Evolutionary conservation across 2,797 vertebrate genomes (phyloP), one percentile per base, ranked within the genome.

Genomic region (Melanotaenia parkinsoni): DNA sequence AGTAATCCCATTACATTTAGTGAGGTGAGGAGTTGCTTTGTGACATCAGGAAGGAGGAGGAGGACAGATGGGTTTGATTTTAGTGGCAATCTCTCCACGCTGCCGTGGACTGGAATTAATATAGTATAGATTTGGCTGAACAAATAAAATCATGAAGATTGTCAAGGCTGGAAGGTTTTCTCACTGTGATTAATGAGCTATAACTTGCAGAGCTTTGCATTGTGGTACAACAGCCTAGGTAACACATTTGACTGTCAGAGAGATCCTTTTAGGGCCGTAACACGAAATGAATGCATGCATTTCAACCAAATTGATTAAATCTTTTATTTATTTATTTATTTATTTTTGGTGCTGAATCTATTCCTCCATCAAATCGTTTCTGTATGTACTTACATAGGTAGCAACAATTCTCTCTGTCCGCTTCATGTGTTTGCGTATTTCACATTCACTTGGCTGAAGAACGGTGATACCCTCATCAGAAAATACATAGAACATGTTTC

Each of bases 401-500:
- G 95, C 92, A 74, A 96, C 92, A 63, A 98, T 96, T 92, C 95
- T 96, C 88, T 99, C 97, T 0, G 91, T 94, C 0, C 93, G 92
- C 82, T 93, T 95, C 89, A 99, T 96, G 78, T 95, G 96, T 78
- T 96, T 93, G 66, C 92, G 96, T 74, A 98, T 97, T 92, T 99
- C 97, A 87, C 98, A 99, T 78, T 97, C 96, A 0, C 83, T 89
- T 0, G 98, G 97, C 87, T 98, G 97, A 54, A 99, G 93, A 72
- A 96, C 87, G 2, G 94, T 94, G 88, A 99, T 94, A 67, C 98
- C 97, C 13, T 98, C 95, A 1, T 97, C 94, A 0, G 96, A 97
- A 90, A 99, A 99, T 82, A 98, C 91, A 8, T 99, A 99, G 90
- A 99, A 99, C 97, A 98, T 95, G 78, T 99, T 98, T 70, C 97